These are phyloP conservation scores for Alloplasta piceator DNA, from an alignment of 2,888 invertebrate genomes.

Conservation along the genomic window DNA sequence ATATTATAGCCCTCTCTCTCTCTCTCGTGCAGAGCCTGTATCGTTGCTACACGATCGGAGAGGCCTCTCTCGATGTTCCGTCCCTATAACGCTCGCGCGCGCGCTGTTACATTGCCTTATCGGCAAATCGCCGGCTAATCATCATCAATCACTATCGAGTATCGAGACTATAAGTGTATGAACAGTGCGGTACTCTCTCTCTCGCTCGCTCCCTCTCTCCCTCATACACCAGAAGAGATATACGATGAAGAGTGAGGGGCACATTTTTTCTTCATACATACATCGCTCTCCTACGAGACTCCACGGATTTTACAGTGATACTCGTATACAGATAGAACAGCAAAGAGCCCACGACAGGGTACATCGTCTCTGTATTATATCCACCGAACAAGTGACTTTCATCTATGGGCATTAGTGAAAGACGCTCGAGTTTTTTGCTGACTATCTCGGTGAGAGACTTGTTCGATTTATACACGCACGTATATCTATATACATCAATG, in stretches of 20 bases:
- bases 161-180: conserved; percentile 70
- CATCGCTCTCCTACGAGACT: conserved; percentile 41
- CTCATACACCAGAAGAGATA: conserved; percentile 27
- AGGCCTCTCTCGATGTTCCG: conserved; percentile 35
- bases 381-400: conserved; percentile 70
- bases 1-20: conserved; percentile 47
- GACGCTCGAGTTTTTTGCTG: conserved; percentile 67
- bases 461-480: conserved; percentile 11
- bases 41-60: conserved; percentile 72
- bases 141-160: conserved; percentile 82
- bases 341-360: conserved; percentile 29
- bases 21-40: conserved; percentile 34
- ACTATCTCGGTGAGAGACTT: conserved; percentile 26
- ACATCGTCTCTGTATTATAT: conserved; percentile 65
- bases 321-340: conserved; percentile 18
- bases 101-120: conserved; percentile 79
- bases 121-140: conserved; percentile 82
- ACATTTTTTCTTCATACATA: conserved; percentile 46
- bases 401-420: conserved; percentile 73
- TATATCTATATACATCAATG: neutral
- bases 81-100: conserved; percentile 68
- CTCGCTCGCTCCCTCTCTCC: neutral
- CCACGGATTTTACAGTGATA: conserved; percentile 26
- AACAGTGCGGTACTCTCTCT: conserved; percentile 37
- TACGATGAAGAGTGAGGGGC: conserved; percentile 39